Conservation (phyloP, 2,888 invertebrate genomes). For the Meteorus cinctellus region DNA sequence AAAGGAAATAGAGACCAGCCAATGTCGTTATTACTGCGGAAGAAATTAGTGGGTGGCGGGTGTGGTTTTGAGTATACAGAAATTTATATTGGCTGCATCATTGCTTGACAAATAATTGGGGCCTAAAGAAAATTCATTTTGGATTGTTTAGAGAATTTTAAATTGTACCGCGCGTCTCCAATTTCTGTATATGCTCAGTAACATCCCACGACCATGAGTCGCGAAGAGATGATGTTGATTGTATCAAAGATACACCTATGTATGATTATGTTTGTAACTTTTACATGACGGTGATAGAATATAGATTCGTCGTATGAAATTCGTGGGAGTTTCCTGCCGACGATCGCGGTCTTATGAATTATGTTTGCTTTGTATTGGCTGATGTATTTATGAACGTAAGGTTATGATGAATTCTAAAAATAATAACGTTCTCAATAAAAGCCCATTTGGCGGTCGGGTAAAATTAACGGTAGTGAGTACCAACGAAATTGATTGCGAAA, state of each 20-base stretch:
- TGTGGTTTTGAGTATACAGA: slow-evolving; percentile 9
- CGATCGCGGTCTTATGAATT: background rate
- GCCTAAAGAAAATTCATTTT: background rate
- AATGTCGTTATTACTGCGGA: background rate
- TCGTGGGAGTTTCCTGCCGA: background rate
- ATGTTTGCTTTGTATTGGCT: slow-evolving; percentile 42
- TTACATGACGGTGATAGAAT: background rate
- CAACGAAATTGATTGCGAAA: slow-evolving; percentile 10
- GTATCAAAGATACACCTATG: too few species aligned
- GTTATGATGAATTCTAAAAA: slow-evolving; percentile 51
- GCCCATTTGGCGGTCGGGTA: slow-evolving; percentile 35
- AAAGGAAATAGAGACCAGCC: background rate
- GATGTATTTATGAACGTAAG: slow-evolving; percentile 26
- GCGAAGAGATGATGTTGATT: too few species aligned
- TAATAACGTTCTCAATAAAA: slow-evolving; percentile 49
- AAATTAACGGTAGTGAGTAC: slow-evolving; percentile 1
- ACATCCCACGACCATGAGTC: too few species aligned
- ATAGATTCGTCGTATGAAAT: background rate
- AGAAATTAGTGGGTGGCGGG: slow-evolving; percentile 3
- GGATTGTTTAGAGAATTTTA: background rate
- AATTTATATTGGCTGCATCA: background rate
- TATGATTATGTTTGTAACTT: background rate
- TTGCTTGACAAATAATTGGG: background rate
- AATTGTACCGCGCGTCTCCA: background rate
- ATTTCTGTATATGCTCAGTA: background rate